Evolutionary conservation across 2,797 vertebrate genomes (phyloP).

Genomic region (Micropoecilia bifurca): DNA sequence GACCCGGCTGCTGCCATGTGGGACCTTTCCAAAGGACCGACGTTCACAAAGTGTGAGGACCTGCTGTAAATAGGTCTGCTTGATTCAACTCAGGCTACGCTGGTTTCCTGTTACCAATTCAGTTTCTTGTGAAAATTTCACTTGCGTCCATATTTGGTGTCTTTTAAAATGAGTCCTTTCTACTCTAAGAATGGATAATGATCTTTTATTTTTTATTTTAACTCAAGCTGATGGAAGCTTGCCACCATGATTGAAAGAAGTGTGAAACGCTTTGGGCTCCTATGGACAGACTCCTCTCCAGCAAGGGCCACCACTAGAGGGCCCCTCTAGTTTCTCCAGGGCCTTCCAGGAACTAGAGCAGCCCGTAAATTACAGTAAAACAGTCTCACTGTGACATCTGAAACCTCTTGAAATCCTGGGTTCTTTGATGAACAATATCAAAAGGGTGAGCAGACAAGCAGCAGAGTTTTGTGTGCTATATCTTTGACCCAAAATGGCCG

Average conservation of each 20-base stretch:
- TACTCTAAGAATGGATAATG: not conserved
- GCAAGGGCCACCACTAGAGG: constrained; percentile 27
- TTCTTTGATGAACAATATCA: constrained; percentile 49
- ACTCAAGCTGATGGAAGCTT: no score
- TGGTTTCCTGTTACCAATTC: not conserved
- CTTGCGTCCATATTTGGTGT: not conserved
- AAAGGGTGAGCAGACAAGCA: not conserved
- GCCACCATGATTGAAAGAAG: no score
- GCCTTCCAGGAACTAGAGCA: constrained; percentile 14
- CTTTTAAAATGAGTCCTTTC: not conserved
- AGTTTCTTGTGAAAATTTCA: not conserved
- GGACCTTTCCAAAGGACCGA: constrained; percentile 6
- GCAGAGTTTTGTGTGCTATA: no score
- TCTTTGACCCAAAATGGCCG: no score
- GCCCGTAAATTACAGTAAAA: constrained; percentile 39
- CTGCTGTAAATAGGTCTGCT: not conserved
- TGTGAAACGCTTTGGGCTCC: no score
- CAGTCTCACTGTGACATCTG: constrained; percentile 29
- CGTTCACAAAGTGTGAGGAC: not conserved
- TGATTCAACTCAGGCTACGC: not conserved
- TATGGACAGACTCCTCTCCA: constrained; percentile 39
- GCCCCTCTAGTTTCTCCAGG: no score
- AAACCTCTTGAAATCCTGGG: constrained; percentile 48
- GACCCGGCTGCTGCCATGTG: constrained; percentile 8
- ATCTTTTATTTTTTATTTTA: no score